Percentiles rank a stretch among this genome's conserved stretches.
Conservation (phyloP, 2,797 vertebrate genomes). For the Centroberyx gerrardi region DNA sequence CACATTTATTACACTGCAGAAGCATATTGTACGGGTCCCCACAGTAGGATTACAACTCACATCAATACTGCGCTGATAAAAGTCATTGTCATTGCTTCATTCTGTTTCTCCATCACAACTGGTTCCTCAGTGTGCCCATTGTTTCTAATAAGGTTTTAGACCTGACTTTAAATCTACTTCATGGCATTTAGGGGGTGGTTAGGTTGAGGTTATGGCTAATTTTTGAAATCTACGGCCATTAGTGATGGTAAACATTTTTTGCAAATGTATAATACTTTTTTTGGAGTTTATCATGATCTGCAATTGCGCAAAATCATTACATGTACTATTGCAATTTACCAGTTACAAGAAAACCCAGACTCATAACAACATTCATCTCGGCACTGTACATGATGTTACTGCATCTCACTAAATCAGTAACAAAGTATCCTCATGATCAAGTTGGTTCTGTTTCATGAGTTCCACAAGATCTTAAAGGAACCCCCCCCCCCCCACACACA, state of each 20-base stretch:
- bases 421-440: neutral
- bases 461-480: too few species aligned
- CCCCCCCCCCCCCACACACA: too few species aligned
- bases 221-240: too few species aligned
- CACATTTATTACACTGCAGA: conserved; percentile 62
- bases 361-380: neutral
- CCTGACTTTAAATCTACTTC: neutral
- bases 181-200: neutral
- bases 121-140: conserved; percentile 7
- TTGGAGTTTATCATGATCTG: too few species aligned
- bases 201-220: neutral
- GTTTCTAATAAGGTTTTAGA: conserved; percentile 29
- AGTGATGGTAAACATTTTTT: too few species aligned
- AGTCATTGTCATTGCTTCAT: conserved; percentile 35
- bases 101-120: conserved; percentile 4
- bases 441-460: too few species aligned
- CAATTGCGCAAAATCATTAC: too few species aligned
- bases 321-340: neutral
- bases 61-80: conserved; percentile 40
- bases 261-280: too few species aligned
- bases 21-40: conserved; percentile 44
- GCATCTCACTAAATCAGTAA: neutral
- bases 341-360: neutral
- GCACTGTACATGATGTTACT: neutral
- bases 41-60: conserved; percentile 54